Evolutionary conservation across 1,140 invertebrate species (phyloP).

Genomic region (Pararge aegeria): DNA sequence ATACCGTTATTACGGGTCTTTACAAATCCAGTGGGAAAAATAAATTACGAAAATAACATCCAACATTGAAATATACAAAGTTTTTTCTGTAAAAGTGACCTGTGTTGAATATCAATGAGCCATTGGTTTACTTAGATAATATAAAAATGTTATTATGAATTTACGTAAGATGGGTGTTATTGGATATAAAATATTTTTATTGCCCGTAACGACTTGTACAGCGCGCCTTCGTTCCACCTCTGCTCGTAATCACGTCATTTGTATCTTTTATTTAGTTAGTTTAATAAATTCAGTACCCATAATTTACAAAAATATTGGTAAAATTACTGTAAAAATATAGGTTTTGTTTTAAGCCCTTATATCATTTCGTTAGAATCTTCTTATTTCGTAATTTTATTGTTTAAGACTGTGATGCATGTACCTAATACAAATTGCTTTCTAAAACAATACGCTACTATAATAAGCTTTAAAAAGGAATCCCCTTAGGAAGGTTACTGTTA

Average conservation of each 20-base stretch:
- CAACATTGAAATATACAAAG: background rate
- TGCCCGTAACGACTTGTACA: background rate
- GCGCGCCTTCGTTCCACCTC: conserved; percentile 7
- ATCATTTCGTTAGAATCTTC: no score
- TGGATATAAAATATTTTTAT: conserved; percentile 15
- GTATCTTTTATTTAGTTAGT: conserved; percentile 2
- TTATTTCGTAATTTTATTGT: no score
- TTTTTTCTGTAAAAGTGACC: background rate
- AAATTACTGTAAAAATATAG: no score
- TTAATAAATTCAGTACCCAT: background rate
- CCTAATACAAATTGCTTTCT: no score
- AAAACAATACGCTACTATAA: no score
- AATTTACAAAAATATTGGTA: background rate
- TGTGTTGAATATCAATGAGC: background rate
- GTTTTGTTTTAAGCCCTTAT: no score
- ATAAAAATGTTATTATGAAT: conserved; percentile 3
- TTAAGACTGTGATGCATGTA: no score
- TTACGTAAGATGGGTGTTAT: background rate
- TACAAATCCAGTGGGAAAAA: no score
- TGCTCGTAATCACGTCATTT: conserved; percentile 16
- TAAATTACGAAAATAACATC: background rate
- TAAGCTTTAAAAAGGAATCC: no score
- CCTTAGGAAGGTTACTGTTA: no score
- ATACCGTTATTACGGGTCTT: no score
- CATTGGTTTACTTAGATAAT: background rate